Evolutionary conservation across 2,888 invertebrate genomes (phyloP).

Genomic region (Buathra laborator): DNA sequence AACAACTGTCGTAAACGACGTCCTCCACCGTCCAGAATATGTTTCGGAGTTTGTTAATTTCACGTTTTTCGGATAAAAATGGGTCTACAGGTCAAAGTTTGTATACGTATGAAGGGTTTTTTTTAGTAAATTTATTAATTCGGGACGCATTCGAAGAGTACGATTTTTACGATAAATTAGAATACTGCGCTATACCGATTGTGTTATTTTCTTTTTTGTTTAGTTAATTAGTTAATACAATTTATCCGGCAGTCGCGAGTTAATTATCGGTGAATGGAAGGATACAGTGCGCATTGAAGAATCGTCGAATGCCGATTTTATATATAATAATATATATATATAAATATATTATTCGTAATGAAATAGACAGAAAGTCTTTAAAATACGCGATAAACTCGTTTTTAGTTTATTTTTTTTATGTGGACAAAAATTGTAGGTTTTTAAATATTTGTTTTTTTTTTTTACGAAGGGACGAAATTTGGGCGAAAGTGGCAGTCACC

Average conservation of each 20-base stretch:
- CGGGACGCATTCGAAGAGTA: constrained; percentile 7
- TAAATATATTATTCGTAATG: constrained; percentile 36
- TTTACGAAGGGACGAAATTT: constrained; percentile 20
- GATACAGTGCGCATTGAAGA: constrained; percentile 31
- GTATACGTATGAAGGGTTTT: neutral
- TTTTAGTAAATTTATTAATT: constrained; percentile 5
- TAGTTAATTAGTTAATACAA: constrained; percentile 37
- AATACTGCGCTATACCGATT: constrained; percentile 58
- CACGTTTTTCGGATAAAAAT: constrained; percentile 8
- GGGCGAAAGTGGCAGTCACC: constrained; percentile 25
- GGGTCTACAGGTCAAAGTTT: neutral
- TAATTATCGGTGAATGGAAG: constrained; percentile 26
- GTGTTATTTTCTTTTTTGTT: constrained; percentile 23
- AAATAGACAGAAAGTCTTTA: constrained; percentile 42
- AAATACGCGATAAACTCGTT: constrained; percentile 23
- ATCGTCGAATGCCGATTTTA: constrained; percentile 41
- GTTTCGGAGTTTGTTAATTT: constrained; percentile 41
- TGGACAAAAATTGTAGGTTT: constrained; percentile 20
- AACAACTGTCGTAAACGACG: constrained; percentile 61
- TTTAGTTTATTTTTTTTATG: neutral
- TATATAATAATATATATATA: constrained; percentile 17
- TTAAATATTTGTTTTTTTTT: neutral
- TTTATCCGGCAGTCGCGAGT: constrained; percentile 36
- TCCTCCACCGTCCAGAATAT: constrained; percentile 49
- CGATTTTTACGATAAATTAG: constrained; percentile 45